These are phyloP conservation scores for Protodeltote pygarga DNA, from an alignment of 2,888 invertebrate species.

Conservation along the genomic window DNA sequence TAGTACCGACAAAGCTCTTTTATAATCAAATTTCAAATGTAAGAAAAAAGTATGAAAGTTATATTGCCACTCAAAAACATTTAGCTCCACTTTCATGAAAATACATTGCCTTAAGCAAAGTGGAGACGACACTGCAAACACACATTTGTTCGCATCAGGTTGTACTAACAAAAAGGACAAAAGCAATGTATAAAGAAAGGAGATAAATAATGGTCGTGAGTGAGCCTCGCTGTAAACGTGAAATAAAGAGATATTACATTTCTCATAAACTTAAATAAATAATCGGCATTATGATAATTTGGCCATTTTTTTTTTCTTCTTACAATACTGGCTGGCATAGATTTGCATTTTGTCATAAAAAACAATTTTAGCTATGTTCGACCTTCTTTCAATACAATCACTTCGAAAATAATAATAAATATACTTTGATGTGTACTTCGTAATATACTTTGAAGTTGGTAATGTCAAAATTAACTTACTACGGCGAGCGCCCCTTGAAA, in stretches of 20 bases:
- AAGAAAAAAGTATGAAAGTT: constrained; percentile 55
- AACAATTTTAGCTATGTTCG: background rate
- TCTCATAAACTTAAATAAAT: constrained; percentile 46
- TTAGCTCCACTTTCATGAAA: constrained; percentile 60
- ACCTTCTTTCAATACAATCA: background rate
- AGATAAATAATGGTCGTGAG: constrained; percentile 70
- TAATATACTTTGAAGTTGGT: too few relatives aligned
- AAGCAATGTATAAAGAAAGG: constrained; percentile 70
- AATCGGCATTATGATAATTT: constrained; percentile 46
- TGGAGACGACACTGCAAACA: constrained; percentile 64
- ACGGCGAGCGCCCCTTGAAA: background rate
- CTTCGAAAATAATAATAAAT: background rate
- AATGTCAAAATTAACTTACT: background rate
- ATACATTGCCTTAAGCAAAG: constrained; percentile 55
- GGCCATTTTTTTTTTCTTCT: constrained; percentile 45
- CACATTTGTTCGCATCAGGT: constrained; percentile 69
- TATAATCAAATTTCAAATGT: constrained; percentile 37
- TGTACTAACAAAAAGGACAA: constrained; percentile 71
- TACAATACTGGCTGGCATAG: constrained; percentile 26
- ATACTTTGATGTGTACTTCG: too few relatives aligned
- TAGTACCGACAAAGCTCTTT: constrained; percentile 24
- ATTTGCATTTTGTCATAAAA: constrained; percentile 8
- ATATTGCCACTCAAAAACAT: constrained; percentile 58
- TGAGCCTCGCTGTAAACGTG: constrained; percentile 50
- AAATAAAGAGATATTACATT: constrained; percentile 55